Conservation (phyloP, 2,888 invertebrate genomes). For the Herminia tarsipennalis region DNA sequence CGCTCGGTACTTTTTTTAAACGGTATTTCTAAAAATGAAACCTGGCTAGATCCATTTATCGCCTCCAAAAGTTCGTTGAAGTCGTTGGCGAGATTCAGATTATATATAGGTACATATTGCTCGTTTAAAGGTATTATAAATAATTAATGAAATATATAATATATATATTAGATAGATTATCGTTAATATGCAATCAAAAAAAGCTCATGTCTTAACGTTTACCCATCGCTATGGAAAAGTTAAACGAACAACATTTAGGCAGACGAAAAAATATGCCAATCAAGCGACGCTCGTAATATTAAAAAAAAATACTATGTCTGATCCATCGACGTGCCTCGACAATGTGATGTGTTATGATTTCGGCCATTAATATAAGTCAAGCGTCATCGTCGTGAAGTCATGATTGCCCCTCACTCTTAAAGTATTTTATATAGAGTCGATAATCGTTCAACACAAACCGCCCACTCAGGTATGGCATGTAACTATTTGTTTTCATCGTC, state of each 20-base stretch:
- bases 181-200: no score
- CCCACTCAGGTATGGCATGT: constrained; percentile 66
- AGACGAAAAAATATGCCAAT: constrained; percentile 24
- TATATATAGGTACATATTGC: no score
- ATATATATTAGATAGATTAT: no score
- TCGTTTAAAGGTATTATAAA: no score
- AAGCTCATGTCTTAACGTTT: constrained; percentile 15
- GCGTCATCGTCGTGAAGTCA: constrained; percentile 34
- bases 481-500: constrained; percentile 71
- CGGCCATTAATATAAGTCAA: constrained; percentile 54
- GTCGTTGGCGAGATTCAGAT: no score
- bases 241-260: constrained; percentile 9
- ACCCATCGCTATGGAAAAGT: constrained; percentile 12
- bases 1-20: no score
- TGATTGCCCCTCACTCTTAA: constrained; percentile 41
- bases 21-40: no score
- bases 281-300: constrained; percentile 12
- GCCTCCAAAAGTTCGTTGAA: no score
- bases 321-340: constrained; percentile 39
- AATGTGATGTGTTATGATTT: constrained; percentile 44
- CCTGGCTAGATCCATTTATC: no score
- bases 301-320: constrained; percentile 26
- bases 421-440: constrained; percentile 44
- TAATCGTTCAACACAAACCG: constrained; percentile 47
- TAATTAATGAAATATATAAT: no score